Base-by-base conservation (phyloP, 2,113 vertebrate species). In the Psophia crepitans region DNA sequence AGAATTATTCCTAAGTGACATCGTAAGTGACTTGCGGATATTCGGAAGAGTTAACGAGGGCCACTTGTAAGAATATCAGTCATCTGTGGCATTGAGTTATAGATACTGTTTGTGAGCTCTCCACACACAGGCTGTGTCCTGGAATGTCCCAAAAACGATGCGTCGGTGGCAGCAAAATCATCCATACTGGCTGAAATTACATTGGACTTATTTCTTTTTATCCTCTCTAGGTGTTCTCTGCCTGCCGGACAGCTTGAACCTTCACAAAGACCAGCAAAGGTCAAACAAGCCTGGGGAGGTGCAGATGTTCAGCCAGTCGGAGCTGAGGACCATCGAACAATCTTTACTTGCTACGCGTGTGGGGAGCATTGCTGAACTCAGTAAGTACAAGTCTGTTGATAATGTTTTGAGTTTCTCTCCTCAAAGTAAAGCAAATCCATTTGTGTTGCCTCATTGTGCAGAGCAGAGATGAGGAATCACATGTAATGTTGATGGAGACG, bases 351-450 rank as follows among this genome's bases (percentile, higher is more conserved):
- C 99, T 96, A 99, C 99, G 0, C 98, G 99, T 0, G 99, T 99
- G 96, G 99, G 99, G 94, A 99, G 99, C 98, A 99, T 99, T 66
- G 98, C 99, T 4, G 99, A 99, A 80, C 99, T 99, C 98, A 99
- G 99, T 99, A 97, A 99, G 99, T 98, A 92, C 61, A 49, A 33
- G 14, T 57, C 30, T 44, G 4, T 37, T 58, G 39, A 11, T n/a
- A 17, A 15, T 16, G 43, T 79, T 37, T 37, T 68, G 69, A 15
- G 4, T 53, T 83, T 92, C 43, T 64, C 18, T 65, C 39, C 27
- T 80, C 13, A 2, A 22, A 20, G 30, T 51, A 60, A 80, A 84
- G 51, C 60, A 79, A 73, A 93, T 46, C 43, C 13, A 4, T 13
- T 44, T 49, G 26, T 22, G 7, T 16, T 77, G 30, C 26, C 53